These are phyloP conservation scores for Drosophila mojavensis DNA, from an alignment of 1,140 invertebrate species.

Conservation along the genomic window DNA sequence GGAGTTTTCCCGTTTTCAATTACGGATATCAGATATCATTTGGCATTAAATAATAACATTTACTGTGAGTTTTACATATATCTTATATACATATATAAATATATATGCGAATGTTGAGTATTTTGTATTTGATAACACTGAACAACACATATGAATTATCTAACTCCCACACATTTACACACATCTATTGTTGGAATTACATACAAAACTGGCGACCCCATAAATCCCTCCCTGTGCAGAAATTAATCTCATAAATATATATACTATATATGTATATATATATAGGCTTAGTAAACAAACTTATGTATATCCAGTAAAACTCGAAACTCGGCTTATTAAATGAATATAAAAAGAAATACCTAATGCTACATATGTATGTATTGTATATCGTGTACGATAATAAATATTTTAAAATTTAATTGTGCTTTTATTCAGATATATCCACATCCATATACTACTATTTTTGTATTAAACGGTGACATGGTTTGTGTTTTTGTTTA, in stretches of 20 bases:
- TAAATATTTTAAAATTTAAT: conserved; percentile 75
- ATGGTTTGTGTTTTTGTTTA: background rate
- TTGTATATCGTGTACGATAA: conserved; percentile 78
- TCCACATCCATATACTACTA: too few species aligned
- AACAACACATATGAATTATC: conserved; percentile 72
- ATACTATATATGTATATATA: conserved; percentile 35
- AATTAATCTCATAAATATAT: conserved; percentile 59
- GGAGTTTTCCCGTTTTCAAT: conserved; percentile 10
- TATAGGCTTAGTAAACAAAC: conserved; percentile 65
- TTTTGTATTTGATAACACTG: conserved; percentile 63
- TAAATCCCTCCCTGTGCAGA: conserved; percentile 47
- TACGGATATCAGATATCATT: conserved; percentile 34
- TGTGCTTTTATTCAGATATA: background rate
- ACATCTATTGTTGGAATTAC: conserved; percentile 55
- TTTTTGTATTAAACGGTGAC: too few species aligned
- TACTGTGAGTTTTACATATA: conserved; percentile 37
- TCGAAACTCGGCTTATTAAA: conserved; percentile 66
- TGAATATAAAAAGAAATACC: conserved; percentile 27
- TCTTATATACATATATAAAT: conserved; percentile 27
- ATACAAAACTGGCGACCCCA: conserved; percentile 19
- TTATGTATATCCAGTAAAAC: conserved; percentile 72
- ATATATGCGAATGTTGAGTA: conserved; percentile 67
- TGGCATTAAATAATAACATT: conserved; percentile 20
- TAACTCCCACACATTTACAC: conserved; percentile 29
- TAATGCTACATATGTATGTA: conserved; percentile 59